Percentiles rank a stretch among this genome's conserved stretches.
phyloP scores from a whole-genome alignment of 2,113 vertebrate species.

The Anas platyrhynchos region DNA sequence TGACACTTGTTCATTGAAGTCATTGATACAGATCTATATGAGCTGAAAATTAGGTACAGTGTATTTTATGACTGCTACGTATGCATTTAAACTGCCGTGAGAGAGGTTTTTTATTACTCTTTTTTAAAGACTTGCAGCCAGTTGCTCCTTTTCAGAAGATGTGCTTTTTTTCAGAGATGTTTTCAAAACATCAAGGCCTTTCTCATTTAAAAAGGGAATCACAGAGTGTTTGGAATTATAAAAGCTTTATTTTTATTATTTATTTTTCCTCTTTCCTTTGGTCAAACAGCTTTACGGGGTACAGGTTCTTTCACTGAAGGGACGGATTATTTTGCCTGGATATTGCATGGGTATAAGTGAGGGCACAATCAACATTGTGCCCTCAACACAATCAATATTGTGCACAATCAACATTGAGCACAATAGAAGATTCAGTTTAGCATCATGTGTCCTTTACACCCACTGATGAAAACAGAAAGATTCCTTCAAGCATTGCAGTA shows the following conservation, averaged over 20 bases:
- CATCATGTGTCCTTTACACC: background rate
- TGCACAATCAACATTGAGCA: accelerated
- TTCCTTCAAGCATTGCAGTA: background rate
- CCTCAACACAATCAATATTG: too few relatives aligned
- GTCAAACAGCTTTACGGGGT: background rate
- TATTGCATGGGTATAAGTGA: background rate
- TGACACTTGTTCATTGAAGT: background rate
- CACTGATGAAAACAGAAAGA: background rate
- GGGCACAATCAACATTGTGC: background rate
- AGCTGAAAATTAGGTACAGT: background rate
- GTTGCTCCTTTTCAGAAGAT: background rate
- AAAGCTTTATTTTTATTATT: background rate
- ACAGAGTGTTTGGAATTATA: background rate
- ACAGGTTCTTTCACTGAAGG: background rate
- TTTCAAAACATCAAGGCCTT: background rate
- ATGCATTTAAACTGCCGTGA: background rate
- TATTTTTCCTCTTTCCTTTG: background rate
- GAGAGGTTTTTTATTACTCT: background rate
- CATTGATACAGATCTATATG: background rate
- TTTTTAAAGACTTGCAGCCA: background rate
- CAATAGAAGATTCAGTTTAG: background rate
- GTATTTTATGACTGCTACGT: background rate
- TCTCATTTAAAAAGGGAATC: background rate
- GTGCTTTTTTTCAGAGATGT: background rate
- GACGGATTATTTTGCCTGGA: background rate